Percentiles rank a stretch among this genome's conserved stretches.
Conservation (phyloP, 2,888 invertebrate genomes). For the Drosophila ezoana region DNA sequence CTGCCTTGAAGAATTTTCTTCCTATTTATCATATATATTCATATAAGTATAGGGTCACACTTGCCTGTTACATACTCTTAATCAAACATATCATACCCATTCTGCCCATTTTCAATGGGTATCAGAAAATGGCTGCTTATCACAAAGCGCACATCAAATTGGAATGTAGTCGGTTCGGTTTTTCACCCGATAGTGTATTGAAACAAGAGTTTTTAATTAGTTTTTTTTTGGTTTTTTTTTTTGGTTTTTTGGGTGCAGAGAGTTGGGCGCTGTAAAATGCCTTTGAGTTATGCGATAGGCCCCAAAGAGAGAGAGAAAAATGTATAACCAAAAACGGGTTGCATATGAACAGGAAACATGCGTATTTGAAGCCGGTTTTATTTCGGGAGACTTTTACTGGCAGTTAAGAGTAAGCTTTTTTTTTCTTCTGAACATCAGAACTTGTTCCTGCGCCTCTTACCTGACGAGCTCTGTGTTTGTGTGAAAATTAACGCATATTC, state of each 20-base stretch:
- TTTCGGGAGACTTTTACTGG: conserved; percentile 37
- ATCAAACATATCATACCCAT: no score
- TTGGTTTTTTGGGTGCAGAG: conserved; percentile 26
- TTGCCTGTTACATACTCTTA: no score
- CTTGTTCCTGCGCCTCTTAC: conserved; percentile 50
- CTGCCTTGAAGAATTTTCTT: no score
- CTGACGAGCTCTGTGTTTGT: conserved; percentile 9
- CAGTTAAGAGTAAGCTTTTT: conserved; percentile 43
- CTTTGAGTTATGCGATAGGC: conserved; percentile 59
- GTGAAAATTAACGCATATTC: conserved; percentile 49
- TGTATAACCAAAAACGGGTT: conserved; percentile 59
- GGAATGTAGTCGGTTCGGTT: conserved; percentile 60
- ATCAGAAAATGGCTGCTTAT: conserved; percentile 30
- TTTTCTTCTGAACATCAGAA: conserved; percentile 48
- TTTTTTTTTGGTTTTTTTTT: conserved; percentile 52
- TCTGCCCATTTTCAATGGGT: no score
- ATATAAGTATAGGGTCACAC: no score
- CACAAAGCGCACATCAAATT: conserved; percentile 39
- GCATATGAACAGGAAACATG: conserved; percentile 64
- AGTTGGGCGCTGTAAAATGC: conserved; percentile 33
- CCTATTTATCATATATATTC: no score
- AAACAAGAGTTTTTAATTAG: conserved; percentile 71
- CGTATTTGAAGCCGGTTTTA: conserved; percentile 69
- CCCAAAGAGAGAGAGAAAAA: conserved; percentile 18
- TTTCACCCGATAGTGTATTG: conserved; percentile 22